phyloP scores from a whole-genome alignment of 2,888 invertebrate species.

The Harpagoxenus sublaevis region DNA sequence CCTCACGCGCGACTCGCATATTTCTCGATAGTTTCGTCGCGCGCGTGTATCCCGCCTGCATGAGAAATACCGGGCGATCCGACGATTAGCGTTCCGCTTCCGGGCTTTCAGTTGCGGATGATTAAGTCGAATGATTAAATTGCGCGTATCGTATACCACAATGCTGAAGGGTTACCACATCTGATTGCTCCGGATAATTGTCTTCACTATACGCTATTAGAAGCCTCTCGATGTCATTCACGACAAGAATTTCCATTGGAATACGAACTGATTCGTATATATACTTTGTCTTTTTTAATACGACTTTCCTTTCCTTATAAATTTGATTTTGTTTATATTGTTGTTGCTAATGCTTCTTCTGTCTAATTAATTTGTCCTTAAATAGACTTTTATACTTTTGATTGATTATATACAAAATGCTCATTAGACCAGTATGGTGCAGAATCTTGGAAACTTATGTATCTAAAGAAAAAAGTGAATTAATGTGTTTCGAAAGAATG shows the following conservation, averaged over 20 bases:
- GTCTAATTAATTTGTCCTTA: not conserved
- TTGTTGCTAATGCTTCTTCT: not conserved
- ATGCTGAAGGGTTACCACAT: constrained; percentile 13
- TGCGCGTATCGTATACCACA: constrained; percentile 29
- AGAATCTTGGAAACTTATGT: too few relatives aligned
- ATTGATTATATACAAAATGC: too few relatives aligned
- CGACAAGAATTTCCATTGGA: not conserved
- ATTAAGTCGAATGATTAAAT: constrained; percentile 47
- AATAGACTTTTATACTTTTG: not conserved
- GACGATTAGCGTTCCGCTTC: constrained; percentile 27
- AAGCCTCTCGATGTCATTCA: not conserved
- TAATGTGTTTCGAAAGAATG: too few relatives aligned
- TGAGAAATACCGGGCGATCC: not conserved
- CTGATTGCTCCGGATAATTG: constrained; percentile 37
- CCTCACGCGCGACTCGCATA: not conserved
- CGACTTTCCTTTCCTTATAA: not conserved
- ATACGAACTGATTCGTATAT: not conserved
- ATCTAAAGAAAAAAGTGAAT: too few relatives aligned
- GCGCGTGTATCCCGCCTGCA: not conserved
- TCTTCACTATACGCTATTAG: constrained; percentile 9
- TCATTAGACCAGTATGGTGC: too few relatives aligned
- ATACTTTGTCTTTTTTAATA: not conserved
- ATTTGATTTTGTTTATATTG: not conserved
- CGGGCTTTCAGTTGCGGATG: constrained; percentile 22
- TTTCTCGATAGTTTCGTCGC: not conserved